phyloP scores from a whole-genome alignment of 2,888 invertebrate species.

The Chydorus sphaericus region DNA sequence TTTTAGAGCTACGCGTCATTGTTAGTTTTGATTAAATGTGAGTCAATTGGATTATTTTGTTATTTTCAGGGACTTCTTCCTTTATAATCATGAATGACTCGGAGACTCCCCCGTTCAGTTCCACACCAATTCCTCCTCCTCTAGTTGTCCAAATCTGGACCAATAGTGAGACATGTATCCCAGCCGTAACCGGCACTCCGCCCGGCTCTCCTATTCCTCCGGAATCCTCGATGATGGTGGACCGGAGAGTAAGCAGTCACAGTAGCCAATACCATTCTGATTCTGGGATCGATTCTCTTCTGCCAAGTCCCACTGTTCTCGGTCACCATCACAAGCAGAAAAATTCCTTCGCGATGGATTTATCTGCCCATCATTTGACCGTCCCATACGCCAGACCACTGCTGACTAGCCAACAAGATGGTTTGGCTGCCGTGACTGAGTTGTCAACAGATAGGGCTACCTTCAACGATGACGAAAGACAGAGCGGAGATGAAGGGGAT shows the following conservation, averaged over 20 bases:
- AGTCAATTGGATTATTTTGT: too few species aligned
- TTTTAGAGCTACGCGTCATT: too few species aligned
- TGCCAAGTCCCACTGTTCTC: conserved; percentile 6
- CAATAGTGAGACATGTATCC: neutral
- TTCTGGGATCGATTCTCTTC: conserved; percentile 13
- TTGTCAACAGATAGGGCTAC: neutral
- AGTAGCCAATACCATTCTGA: conserved; percentile 3
- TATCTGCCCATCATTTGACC: neutral
- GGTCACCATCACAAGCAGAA: neutral
- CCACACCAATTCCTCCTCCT: neutral
- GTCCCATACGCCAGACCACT: too few species aligned
- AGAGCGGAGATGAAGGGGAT: neutral
- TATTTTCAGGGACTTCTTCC: neutral
- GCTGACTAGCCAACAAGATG: too few species aligned
- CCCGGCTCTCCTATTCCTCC: too few species aligned
- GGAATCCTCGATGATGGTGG: too few species aligned
- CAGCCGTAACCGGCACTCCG: neutral
- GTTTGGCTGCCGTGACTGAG: neutral
- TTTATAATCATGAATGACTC: neutral
- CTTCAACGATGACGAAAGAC: neutral
- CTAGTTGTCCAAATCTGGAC: conserved; percentile 9
- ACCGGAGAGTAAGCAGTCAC: neutral
- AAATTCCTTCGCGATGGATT: neutral
- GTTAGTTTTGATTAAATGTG: too few species aligned
- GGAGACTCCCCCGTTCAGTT: neutral